Evolutionary conservation across 2,113 vertebrate species (phyloP).

Genomic region (Zosterops japonicus): DNA sequence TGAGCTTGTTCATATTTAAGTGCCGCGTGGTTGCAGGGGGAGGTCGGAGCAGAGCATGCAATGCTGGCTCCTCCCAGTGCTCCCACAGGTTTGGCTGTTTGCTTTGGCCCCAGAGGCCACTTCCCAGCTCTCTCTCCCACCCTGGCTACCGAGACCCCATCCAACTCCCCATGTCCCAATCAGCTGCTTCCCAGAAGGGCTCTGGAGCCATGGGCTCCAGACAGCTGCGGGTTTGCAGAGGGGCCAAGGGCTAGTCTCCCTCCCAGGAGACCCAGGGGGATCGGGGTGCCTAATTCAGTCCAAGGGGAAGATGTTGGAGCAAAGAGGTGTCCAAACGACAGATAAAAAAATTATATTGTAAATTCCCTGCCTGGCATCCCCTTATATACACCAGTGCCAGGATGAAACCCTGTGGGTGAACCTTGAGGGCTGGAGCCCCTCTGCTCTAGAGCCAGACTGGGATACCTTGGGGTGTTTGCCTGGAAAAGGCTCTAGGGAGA

Average conservation of each 20-base stretch:
- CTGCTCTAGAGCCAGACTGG: not conserved
- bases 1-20: not conserved
- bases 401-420: rapidly evolving
- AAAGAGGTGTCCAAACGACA: not conserved
- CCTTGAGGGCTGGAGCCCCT: not conserved
- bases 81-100: not conserved
- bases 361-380: not conserved
- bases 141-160: rapidly evolving
- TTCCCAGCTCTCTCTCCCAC: not conserved
- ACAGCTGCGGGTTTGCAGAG: not conserved
- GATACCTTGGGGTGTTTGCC: not conserved
- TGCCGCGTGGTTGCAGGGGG: rapidly evolving
- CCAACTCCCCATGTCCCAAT: not conserved
- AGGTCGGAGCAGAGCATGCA: rapidly evolving
- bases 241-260: not conserved
- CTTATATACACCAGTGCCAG: not conserved
- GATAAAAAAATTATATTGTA: not conserved
- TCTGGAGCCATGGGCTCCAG: rapidly evolving
- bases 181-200: not conserved
- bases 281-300: not conserved
- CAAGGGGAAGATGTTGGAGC: not conserved
- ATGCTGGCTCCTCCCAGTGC: not conserved
- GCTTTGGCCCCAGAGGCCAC: not conserved
- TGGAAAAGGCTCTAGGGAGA: not conserved
- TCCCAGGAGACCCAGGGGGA: not conserved